Conservation (phyloP, 2,113 vertebrate species). For the Choloepus hoffmanni region DNA sequence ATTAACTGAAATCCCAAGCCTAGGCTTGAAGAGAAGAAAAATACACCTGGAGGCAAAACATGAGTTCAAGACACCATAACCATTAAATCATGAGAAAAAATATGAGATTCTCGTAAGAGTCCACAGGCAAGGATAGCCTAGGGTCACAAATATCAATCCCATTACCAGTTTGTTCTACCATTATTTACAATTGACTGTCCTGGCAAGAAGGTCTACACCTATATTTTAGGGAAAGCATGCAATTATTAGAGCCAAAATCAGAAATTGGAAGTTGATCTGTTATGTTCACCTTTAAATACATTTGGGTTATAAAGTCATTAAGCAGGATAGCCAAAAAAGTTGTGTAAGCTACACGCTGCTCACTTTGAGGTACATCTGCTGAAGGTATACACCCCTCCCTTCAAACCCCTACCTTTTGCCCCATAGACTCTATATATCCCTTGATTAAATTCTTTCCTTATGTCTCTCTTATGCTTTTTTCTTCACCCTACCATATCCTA, state of each 20-base stretch:
- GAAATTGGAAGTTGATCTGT: neutral
- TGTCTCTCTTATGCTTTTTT: neutral
- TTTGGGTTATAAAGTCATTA: neutral
- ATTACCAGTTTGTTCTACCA: neutral
- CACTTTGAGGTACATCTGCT: neutral
- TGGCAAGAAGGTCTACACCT: neutral
- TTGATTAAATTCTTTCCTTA: neutral
- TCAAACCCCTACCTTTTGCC: neutral
- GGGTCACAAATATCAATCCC: neutral
- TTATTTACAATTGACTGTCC: neutral
- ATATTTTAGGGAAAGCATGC: neutral
- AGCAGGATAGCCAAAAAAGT: neutral
- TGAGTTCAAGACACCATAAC: neutral
- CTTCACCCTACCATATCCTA: neutral
- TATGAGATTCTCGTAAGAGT: neutral
- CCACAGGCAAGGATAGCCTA: neutral
- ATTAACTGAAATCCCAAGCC: neutral
- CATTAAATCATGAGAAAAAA: neutral
- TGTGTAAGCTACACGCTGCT: neutral
- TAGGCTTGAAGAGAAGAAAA: neutral
- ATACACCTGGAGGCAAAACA: neutral
- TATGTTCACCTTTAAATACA: neutral
- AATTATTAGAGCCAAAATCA: constrained; percentile 2
- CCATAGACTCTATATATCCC: neutral
- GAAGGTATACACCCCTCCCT: neutral